Percentiles rank a stretch among this genome's conserved stretches.
These are phyloP conservation scores for Stegophylla sp. DNA, from an alignment of 2,888 invertebrate species.

Conservation along the genomic window DNA sequence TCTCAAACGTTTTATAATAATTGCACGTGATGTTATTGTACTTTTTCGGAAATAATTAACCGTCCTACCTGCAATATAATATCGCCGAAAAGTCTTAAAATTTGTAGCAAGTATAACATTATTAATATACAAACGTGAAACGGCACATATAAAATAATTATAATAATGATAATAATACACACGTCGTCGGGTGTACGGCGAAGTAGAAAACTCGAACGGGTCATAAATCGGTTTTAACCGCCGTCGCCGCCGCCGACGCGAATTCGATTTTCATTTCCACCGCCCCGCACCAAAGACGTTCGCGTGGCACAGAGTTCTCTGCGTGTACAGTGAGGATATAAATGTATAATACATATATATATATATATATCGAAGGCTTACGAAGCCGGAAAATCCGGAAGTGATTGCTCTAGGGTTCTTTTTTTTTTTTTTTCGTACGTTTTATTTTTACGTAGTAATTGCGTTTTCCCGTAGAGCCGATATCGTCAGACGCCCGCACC, in stretches of 20 bases:
- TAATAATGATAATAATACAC: neutral
- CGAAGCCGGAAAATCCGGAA: slow-evolving; percentile 27
- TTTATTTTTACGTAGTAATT: slow-evolving; percentile 13
- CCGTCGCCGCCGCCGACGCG: neutral
- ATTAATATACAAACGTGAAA: too few relatives aligned
- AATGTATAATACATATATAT: neutral
- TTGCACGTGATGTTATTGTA: too few relatives aligned
- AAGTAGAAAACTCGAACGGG: neutral
- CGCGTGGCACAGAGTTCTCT: too few relatives aligned
- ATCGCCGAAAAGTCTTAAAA: too few relatives aligned
- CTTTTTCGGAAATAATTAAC: too few relatives aligned
- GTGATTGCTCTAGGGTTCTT: slow-evolving; percentile 26
- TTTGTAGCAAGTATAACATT: too few relatives aligned
- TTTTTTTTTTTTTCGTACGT: neutral
- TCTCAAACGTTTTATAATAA: too few relatives aligned
- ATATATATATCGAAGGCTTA: neutral
- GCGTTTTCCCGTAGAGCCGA: neutral
- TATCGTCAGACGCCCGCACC: neutral
- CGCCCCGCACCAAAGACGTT: too few relatives aligned
- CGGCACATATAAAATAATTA: neutral
- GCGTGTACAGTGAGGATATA: neutral
- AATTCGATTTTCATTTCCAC: neutral
- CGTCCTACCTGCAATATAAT: too few relatives aligned
- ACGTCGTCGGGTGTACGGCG: neutral
- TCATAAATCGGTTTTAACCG: slow-evolving; percentile 16